phyloP scores from a whole-genome alignment of 2,888 invertebrate genomes.

The Congeria kusceri region DNA sequence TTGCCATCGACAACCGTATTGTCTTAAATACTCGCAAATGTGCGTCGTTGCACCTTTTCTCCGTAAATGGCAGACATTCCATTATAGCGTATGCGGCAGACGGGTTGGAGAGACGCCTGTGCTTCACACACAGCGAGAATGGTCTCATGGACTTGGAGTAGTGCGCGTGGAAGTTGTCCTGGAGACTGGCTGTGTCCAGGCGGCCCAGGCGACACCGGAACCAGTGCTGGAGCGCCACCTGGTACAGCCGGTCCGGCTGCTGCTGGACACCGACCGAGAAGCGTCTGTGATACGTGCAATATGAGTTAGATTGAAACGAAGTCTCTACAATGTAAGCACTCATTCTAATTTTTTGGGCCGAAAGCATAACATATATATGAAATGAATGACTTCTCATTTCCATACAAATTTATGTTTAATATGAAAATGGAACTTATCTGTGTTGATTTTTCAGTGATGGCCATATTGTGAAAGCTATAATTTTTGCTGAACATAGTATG shows the following conservation, averaged over 20 bases:
- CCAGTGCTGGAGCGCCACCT: slow-evolving; percentile 3
- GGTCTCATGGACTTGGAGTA: neutral
- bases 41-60: slow-evolving; percentile 7
- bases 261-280: neutral
- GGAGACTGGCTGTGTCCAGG: slow-evolving; percentile 1
- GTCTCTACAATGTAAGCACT: no score
- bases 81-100: slow-evolving; percentile 3
- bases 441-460: no score
- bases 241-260: neutral
- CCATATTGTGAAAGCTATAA: no score
- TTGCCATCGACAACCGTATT: slow-evolving; percentile 46
- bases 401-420: no score
- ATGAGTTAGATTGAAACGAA: no score
- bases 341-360: no score
- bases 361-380: no score
- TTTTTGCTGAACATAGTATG: no score
- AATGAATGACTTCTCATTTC: no score
- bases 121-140: slow-evolving; percentile 4
- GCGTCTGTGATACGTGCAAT: neutral
- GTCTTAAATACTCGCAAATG: slow-evolving; percentile 39
- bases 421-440: no score
- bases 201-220: neutral
- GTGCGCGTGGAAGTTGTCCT: slow-evolving; percentile 9
- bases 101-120: neutral
- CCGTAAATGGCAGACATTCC: slow-evolving; percentile 6